Percentiles rank a stretch among this genome's conserved stretches.
phyloP scores from a whole-genome alignment of 2,113 vertebrate genomes.

The Eubucco bourcierii region DNA sequence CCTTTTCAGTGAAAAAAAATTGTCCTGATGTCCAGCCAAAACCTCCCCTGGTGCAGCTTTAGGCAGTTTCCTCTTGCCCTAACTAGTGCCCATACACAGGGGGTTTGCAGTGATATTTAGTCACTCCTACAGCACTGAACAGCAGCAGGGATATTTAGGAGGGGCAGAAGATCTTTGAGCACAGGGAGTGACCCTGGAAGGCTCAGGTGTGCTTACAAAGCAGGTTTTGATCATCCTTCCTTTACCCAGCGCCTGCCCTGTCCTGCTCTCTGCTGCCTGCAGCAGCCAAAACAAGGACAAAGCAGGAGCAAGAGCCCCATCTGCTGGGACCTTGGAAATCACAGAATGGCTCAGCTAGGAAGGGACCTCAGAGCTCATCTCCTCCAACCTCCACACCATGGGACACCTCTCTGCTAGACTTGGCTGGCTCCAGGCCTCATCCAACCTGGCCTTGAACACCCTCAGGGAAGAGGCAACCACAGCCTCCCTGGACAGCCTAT shows the following conservation, averaged over 20 bases:
- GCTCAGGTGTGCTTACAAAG: neutral
- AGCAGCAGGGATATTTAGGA: neutral
- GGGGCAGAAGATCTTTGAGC: neutral
- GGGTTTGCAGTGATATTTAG: neutral
- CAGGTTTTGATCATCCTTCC: neutral
- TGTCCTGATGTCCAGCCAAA: neutral
- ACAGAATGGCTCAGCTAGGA: too few species aligned
- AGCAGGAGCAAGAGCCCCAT: slow-evolving; percentile 8
- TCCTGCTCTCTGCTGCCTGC: neutral
- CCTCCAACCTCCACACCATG: too few species aligned
- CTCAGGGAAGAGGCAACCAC: too few species aligned
- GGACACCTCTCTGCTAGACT: too few species aligned
- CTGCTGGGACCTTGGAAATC: neutral
- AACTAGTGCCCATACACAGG: neutral
- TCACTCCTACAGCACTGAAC: neutral
- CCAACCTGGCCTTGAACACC: too few species aligned
- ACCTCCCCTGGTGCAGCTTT: neutral
- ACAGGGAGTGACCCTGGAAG: neutral
- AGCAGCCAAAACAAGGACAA: rapidly evolving
- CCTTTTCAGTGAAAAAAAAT: too few species aligned
- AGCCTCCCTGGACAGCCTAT: too few species aligned
- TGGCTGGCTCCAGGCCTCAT: too few species aligned
- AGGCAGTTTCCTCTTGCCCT: neutral
- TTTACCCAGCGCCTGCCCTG: rapidly evolving
- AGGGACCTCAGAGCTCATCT: too few species aligned